Evolutionary conservation across 2,797 vertebrate genomes (phyloP).

Genomic region (Taeniopygia guttata): DNA sequence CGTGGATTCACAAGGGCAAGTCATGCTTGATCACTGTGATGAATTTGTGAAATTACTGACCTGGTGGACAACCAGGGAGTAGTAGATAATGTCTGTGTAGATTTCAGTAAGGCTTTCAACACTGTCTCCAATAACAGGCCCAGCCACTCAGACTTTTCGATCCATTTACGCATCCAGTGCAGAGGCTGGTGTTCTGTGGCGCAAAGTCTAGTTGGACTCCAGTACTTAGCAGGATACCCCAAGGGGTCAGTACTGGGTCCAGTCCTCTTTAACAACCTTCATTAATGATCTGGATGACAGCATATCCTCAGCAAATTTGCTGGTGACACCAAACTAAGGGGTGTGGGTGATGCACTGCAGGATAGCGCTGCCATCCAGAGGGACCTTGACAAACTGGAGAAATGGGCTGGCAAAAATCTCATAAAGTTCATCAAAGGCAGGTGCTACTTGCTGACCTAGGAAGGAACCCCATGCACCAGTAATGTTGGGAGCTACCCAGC

Average conservation of each 20-base stretch:
- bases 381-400: not conserved
- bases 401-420: not conserved
- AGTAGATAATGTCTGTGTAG: not conserved
- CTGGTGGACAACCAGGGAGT: not conserved
- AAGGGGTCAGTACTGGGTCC: not conserved
- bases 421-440: not conserved
- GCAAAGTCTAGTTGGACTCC: not conserved
- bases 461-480: not conserved
- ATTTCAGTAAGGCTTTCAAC: not conserved
- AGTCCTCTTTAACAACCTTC: not conserved
- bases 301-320: not conserved
- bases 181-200: not conserved
- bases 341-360: not conserved
- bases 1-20: not conserved
- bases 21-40: not conserved
- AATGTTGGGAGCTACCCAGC: not conserved
- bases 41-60: not conserved
- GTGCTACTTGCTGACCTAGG: not conserved
- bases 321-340: not conserved
- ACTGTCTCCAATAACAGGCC: not conserved
- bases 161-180: not conserved
- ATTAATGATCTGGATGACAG: not conserved
- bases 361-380: not conserved
- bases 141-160: not conserved
- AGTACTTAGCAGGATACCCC: not conserved